phyloP scores from a whole-genome alignment of 53 echinoderm and acorn worm species.

The Echinarachnius parma region DNA sequence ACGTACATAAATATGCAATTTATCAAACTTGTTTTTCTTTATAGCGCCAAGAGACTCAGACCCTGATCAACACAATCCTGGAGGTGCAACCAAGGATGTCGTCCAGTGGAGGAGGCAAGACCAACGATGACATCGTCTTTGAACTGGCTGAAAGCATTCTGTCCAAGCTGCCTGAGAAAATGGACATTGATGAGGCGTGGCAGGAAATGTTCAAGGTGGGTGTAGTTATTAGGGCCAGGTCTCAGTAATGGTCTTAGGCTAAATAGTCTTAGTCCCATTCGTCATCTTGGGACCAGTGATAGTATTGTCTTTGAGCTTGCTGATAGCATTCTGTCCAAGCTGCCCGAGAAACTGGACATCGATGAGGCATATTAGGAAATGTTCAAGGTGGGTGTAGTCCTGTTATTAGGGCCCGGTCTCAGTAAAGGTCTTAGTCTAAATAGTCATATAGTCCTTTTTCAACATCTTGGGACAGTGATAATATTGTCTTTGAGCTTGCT shows the following conservation, averaged over 20 bases:
- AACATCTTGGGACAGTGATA: too few species aligned
- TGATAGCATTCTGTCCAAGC: constrained; percentile 69
- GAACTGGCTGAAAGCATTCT: constrained; percentile 96
- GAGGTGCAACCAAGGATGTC: constrained; percentile 98
- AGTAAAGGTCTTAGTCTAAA: too few species aligned
- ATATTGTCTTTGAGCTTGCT: constrained; percentile 91
- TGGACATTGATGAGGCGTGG: constrained; percentile 88
- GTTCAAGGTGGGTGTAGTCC: constrained; percentile 80
- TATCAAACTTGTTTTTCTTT: too few species aligned
- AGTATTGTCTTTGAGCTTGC: constrained; percentile 86
- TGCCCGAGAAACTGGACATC: constrained; percentile 84
- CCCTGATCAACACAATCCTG: constrained; percentile 84
- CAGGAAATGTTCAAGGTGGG: constrained; percentile 97
- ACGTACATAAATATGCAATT: too few species aligned
- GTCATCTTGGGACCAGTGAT: constrained; percentile 82
- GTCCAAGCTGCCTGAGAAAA: constrained; percentile 72
- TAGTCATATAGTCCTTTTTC: too few species aligned
- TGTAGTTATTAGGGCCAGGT: too few species aligned
- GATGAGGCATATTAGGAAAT: constrained; percentile 76
- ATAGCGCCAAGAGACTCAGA: constrained; percentile 97
- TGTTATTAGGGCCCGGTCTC: too few species aligned
- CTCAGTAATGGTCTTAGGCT: too few species aligned
- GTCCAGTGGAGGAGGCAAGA: constrained; percentile 80
- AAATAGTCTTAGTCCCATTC: too few species aligned
- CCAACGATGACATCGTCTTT: constrained; percentile 92